These are phyloP conservation scores for Macrophya alboannulata DNA, from an alignment of 2,888 invertebrate species.

Conservation along the genomic window DNA sequence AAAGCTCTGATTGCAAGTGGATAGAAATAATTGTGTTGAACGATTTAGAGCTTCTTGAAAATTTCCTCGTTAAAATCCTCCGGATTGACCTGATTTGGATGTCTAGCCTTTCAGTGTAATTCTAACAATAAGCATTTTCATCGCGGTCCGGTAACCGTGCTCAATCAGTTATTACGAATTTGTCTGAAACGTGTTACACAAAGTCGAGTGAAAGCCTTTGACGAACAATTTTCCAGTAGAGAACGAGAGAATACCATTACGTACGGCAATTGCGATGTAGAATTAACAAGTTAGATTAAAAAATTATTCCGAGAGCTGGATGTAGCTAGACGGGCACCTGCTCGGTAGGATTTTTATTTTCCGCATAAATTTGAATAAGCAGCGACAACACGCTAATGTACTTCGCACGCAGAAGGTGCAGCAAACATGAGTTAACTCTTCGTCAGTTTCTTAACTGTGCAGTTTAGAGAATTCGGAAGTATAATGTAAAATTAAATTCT, in stretches of 20 bases:
- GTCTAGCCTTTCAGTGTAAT: not conserved
- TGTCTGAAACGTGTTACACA: not conserved
- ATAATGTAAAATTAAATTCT: not conserved
- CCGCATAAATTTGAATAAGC: conserved; percentile 61
- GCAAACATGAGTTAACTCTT: conserved; percentile 1
- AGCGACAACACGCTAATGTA: conserved; percentile 34
- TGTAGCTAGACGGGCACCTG: not conserved
- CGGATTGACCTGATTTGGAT: not conserved
- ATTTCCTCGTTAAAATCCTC: not conserved
- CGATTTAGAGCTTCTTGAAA: not conserved
- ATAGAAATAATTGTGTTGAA: not conserved
- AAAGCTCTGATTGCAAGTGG: conserved; percentile 15
- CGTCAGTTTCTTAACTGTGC: not conserved
- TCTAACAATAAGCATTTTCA: not conserved
- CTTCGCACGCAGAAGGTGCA: conserved; percentile 33
- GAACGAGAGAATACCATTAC: conserved; percentile 25
- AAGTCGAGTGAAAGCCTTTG: not conserved
- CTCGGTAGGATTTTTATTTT: conserved; percentile 54
- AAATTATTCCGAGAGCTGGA: conserved; percentile 59
- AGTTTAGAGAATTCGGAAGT: not conserved
- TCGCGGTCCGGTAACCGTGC: not conserved
- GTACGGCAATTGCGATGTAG: conserved; percentile 28
- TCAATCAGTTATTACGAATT: conserved; percentile 17
- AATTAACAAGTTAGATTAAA: conserved; percentile 57
- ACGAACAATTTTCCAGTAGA: not conserved